phyloP scores from a whole-genome alignment of 2,888 invertebrate genomes.

The Sialis fuliginosa region DNA sequence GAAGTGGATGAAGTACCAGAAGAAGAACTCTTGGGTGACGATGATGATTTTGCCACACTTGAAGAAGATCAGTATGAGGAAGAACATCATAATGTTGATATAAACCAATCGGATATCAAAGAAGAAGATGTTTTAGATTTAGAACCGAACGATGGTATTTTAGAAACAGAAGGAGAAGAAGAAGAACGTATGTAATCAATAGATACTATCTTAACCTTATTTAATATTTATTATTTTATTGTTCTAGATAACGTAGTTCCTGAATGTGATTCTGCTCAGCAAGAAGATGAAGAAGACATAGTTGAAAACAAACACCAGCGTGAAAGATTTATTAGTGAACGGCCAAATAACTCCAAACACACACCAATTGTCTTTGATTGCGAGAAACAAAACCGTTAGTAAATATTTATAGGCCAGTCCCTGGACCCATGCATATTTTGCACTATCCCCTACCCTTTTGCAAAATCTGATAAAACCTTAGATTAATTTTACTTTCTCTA shows the following conservation, averaged over 20 bases:
- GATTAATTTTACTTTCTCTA: too few relatives aligned
- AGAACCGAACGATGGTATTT: conserved; percentile 23
- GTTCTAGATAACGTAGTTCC: conserved; percentile 3
- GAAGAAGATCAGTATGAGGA: background rate
- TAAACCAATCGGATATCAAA: background rate
- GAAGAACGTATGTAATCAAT: background rate
- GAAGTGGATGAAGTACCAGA: conserved; percentile 14
- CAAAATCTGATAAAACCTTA: too few relatives aligned
- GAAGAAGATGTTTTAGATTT: conserved; percentile 25
- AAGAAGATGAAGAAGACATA: conserved; percentile 9
- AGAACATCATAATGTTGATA: background rate
- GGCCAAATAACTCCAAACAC: conserved; percentile 8
- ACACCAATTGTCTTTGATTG: conserved; percentile 5
- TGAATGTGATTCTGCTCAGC: conserved; percentile 6
- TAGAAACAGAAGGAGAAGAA: conserved; percentile 1
- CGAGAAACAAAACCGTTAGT: background rate
- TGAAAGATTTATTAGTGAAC: conserved; percentile 14
- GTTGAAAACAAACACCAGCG: conserved; percentile 11
- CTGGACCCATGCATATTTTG: too few relatives aligned
- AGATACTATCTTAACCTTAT: background rate
- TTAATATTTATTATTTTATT: background rate
- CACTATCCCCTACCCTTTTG: too few relatives aligned
- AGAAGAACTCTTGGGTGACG: conserved; percentile 2
- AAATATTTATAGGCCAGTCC: too few relatives aligned
- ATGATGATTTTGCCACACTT: conserved; percentile 2